These are phyloP conservation scores for Mormyrops boulengeri DNA, from an alignment of 2,797 vertebrate genomes.

Conservation along the genomic window DNA sequence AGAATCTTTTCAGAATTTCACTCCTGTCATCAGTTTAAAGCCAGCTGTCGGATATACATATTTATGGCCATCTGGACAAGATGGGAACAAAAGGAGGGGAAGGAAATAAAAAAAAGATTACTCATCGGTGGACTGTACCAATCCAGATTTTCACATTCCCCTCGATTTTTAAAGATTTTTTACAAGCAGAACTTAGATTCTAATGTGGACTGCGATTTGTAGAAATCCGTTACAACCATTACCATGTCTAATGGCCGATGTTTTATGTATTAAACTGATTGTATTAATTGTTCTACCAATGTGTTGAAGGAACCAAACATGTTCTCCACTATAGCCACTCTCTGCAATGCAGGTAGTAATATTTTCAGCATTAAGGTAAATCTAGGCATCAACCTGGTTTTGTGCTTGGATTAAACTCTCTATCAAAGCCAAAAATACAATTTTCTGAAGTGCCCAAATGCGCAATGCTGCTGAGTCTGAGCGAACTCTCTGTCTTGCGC, in stretches of 20 bases:
- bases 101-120: slow-evolving; percentile 21
- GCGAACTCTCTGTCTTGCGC: not conserved
- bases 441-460: not conserved
- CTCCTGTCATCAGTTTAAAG: slow-evolving; percentile 30
- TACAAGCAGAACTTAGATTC: not conserved
- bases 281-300: not conserved
- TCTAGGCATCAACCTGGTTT: not conserved
- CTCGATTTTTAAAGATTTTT: not conserved
- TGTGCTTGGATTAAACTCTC: not conserved
- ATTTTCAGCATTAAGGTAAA: not conserved
- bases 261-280: not conserved
- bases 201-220: not conserved
- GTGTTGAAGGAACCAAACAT: not conserved
- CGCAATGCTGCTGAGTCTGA: not conserved
- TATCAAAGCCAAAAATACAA: not conserved
- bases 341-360: not conserved
- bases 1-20: slow-evolving; percentile 44
- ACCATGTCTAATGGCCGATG: not conserved
- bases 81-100: slow-evolving; percentile 33
- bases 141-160: not conserved
- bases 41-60: slow-evolving; percentile 44
- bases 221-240: not conserved
- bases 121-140: not conserved
- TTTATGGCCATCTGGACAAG: slow-evolving; percentile 51
- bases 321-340: not conserved